Evolutionary conservation across 2,888 invertebrate species (phyloP).

Genomic region (Incurvaria masculella): DNA sequence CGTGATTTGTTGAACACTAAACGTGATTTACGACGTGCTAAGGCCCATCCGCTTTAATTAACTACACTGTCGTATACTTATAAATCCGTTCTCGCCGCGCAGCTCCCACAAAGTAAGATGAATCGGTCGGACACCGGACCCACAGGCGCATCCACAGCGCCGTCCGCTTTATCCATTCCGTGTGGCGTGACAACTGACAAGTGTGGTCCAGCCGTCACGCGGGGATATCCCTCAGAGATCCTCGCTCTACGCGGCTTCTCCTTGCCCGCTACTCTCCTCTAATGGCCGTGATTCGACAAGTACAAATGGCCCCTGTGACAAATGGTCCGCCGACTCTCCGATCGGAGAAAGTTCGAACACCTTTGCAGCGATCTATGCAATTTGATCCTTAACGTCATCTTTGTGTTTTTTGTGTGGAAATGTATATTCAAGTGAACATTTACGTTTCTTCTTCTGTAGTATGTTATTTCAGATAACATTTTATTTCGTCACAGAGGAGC

Average conservation of each 20-base stretch:
- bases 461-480: too few relatives aligned
- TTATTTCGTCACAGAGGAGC: too few relatives aligned
- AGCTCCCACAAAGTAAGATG: constrained; percentile 50
- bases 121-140: constrained; percentile 43
- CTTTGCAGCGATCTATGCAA: neutral
- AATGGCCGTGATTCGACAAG: constrained; percentile 59
- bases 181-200: neutral
- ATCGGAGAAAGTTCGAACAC: neutral
- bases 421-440: too few relatives aligned
- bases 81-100: constrained; percentile 46
- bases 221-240: neutral
- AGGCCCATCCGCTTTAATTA: constrained; percentile 27
- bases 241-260: neutral
- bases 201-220: neutral
- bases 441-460: too few relatives aligned
- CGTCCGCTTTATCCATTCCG: neutral
- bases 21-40: neutral
- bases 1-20: neutral
- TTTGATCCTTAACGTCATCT: neutral
- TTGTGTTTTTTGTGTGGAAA: too few relatives aligned
- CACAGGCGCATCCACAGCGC: constrained; percentile 32
- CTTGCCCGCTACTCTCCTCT: constrained; percentile 34
- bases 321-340: constrained; percentile 42
- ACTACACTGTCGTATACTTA: constrained; percentile 32
- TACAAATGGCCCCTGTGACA: constrained; percentile 57